Base-by-base conservation (phyloP, 53 echinoderm and acorn worm genomes). In the Pentamera pediparva region DNA sequence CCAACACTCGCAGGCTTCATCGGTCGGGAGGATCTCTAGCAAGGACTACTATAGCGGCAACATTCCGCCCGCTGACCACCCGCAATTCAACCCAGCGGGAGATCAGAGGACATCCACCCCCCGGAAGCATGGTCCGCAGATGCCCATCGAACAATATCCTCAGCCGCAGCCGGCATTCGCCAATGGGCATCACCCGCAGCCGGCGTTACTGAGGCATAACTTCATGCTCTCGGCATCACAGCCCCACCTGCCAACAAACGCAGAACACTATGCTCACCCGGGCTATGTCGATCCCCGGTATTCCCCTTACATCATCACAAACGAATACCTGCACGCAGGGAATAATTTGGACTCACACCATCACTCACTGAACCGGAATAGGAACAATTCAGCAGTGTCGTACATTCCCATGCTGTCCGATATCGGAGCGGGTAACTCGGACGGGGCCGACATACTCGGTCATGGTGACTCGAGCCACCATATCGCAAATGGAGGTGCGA, bases 391-490 rank as follows among this genome's bases (percentile, higher is more conserved):
- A 4, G 6, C 54, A 18, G 43, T 43, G 26, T 67, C 67, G 2
- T 72, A 72, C 19, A 72, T 72, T 30, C 73, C 73, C n/a, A 50
- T 72, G 73, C 38, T 72, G 19, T 72, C 73, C 7, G 67, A 67
- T 15, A 67, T 67, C 4, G 67, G 45, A 20, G 67, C 30, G 29
- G 67, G 43, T 29, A 67, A 67, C 41, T 67, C 67, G 10, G 39
- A 39, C 11, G 40, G 65, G 38, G 65, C 40, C n/a, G 65, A 65
- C 21, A 28, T 40, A 21, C 38, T 39, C 18, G 67, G 67, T 67
- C 67, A 21, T 12, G 67, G 43, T 3, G 48, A 67, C 31, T 6
- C 28, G 25, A 67, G 41, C 24, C 67, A 24, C n/a, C 45, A 41
- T 39, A 6, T 67, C 15, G 45, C 67, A n/a, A n/a, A n/a, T n/a